Evolutionary conservation across 2,113 vertebrate species (phyloP), one percentile per base, ranked within the genome.

Genomic region (Sorex araneus): DNA sequence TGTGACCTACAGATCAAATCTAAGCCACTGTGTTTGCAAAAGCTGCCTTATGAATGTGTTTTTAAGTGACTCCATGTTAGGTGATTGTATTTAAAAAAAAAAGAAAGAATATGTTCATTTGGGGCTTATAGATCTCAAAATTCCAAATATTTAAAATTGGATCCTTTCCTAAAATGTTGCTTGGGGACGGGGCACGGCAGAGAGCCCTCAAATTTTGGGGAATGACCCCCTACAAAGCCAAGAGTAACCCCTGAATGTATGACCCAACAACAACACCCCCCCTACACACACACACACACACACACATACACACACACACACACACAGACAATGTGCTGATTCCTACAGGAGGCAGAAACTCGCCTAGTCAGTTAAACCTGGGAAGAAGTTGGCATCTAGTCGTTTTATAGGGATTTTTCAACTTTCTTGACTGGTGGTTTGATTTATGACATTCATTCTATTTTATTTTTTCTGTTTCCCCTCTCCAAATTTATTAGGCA

Each of bases 361-460:
- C 71, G 4, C 36, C 50, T 34, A 36, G 40, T 71, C 85, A 84
- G 28, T 75, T 86, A 86, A 84, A 71, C 64, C 11, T 67, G 87
- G n/a, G 67, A 84, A n/a, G 16, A 27, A 91, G 34, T 32, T 66
- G 30, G 19, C 45, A 74, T 30, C 67, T 34, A 16, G 30, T 47
- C 70, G 3, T 34, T 93, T 76, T 69, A 3, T 66, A 27, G 32
- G 43, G 13, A 40, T 34, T 95, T 95, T 91, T 94, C 90, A 71
- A 85, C n/a, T 93, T 70, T 32, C 57, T 32, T 88, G 19, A 30
- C 13, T 75, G 63, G 19, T 83, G 66, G 57, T 19, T 60, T 21
- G 23, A 60, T 60, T 60, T 60, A 8, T 86, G 64, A 79, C 27
- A 43, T 80, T 75, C 90, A 40, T 36, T 76, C 4, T 74, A 94